A percentile compares a stretch with the other conserved stretches of the same genome.
These are phyloP conservation scores for Hydropsyche tenuis DNA, from an alignment of 1,140 invertebrate species.

Conservation along the genomic window DNA sequence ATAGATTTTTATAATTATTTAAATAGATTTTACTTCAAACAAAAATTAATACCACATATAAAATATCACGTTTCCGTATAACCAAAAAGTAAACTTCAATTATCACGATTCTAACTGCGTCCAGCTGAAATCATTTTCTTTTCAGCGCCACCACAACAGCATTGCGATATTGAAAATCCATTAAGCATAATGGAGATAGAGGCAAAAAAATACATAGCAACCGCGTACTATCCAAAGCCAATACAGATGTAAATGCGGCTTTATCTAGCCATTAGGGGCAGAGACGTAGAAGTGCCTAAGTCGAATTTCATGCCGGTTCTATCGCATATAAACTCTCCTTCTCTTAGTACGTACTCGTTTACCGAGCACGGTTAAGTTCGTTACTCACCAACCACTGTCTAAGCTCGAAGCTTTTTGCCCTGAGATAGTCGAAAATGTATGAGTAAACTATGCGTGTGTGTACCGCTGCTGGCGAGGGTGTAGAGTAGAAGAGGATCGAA, in stretches of 20 bases:
- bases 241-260: constrained; percentile 40
- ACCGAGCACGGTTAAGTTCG: not conserved
- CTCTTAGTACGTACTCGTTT: too few relatives aligned
- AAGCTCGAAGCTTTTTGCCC: constrained; percentile 2
- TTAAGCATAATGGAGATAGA: constrained; percentile 36
- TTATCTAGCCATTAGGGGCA: constrained; percentile 37
- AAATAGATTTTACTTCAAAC: too few relatives aligned
- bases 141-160: constrained; percentile 4
- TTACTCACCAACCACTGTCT: constrained; percentile 10
- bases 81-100: not conserved
- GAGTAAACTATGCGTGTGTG: too few relatives aligned
- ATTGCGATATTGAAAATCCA: constrained; percentile 39
- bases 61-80: too few relatives aligned
- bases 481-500: not conserved
- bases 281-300: constrained; percentile 35
- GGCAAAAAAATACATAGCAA: constrained; percentile 31
- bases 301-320: constrained; percentile 31
- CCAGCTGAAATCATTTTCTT: constrained; percentile 20
- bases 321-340: not conserved
- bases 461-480: not conserved
- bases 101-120: too few relatives aligned
- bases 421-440: not conserved
- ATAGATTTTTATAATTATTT: too few relatives aligned
- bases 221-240: constrained; percentile 26
- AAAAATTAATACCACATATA: too few relatives aligned